Evolutionary conservation across 2,888 invertebrate species (phyloP), one percentile per base, ranked within the genome.

Genomic region (Graphium colonna): DNA sequence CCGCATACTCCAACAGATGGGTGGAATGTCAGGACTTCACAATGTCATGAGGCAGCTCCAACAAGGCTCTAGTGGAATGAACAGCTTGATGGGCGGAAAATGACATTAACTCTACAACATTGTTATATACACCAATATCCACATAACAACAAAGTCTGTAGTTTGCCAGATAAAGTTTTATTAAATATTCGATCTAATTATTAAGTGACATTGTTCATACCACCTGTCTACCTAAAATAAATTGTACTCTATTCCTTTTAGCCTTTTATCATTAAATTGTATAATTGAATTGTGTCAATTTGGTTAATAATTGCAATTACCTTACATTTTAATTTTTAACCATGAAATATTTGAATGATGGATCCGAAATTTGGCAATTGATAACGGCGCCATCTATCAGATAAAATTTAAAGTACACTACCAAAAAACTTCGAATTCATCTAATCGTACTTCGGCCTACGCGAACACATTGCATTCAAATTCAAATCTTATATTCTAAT

Each of bases 11-110:
- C 98, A 99, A 70, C 99, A 99, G 72, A 94, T 94, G 98, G 98
- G 98, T 65, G 99, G 99, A 17, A 97, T 98, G 93, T 93, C 95
- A 15, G 99, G 98, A 0, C 90, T 99, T 16, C 98, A 98, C 77
- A 98, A 95, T 75, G 98, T 99, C 96, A 98, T 99, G 98, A 91
- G 96, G 67, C 99, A 98, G 75, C 87, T 98, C 62, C 93, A 92
- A 61, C 92, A 92, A 65, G 92, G 92, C 10, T 92, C 92, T 38
- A 92, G 92, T 61, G 92, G 92, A 7, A 85, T 92, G 71, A 84
- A 82, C 64, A 91, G 91, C 71, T 81, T 92, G 62, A 92, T 92
- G 92, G 92, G 92, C 55, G 92, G 92, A 45, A 90, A 90, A 82
- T 87, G 80, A 88, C 77, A 77, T 52, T 79, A 77, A 61, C 59